A percentile compares a stretch with the other conserved stretches of the same genome.
phyloP scores from a whole-genome alignment of 92 coral and sea anemone genomes.

The Palythoa caribaeorum region DNA sequence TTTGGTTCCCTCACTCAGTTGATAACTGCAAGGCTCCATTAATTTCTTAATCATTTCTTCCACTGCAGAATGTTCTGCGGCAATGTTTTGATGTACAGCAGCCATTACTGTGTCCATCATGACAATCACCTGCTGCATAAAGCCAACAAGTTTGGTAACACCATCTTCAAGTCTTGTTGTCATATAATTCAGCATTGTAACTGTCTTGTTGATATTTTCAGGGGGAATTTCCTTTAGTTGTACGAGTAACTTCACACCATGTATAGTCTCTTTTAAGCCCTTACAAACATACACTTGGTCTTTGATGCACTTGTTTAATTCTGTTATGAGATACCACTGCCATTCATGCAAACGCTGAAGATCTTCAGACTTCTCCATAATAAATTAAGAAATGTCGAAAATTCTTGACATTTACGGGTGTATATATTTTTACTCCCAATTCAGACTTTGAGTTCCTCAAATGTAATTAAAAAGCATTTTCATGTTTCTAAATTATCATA shows the following conservation, averaged over 20 bases:
- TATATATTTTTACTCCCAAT: neutral
- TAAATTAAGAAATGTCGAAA: neutral
- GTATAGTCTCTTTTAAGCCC: slow-evolving; percentile 62
- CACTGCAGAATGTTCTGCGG: slow-evolving; percentile 82
- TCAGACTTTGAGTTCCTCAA: neutral
- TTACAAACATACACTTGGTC: slow-evolving; percentile 70
- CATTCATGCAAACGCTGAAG: slow-evolving; percentile 63
- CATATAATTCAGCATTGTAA: slow-evolving; percentile 74
- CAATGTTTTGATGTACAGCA: slow-evolving; percentile 78
- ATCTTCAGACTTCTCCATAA: slow-evolving; percentile 71
- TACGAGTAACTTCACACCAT: slow-evolving; percentile 57
- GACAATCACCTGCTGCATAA: slow-evolving; percentile 84
- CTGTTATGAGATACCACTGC: slow-evolving; percentile 80
- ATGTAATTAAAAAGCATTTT: neutral
- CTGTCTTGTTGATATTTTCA: slow-evolving; percentile 67
- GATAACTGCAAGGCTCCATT: slow-evolving; percentile 66
- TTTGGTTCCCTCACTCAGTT: slow-evolving; percentile 80
- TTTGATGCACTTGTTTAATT: slow-evolving; percentile 70
- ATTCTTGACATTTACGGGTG: neutral
- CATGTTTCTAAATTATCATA: neutral
- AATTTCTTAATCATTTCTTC: slow-evolving; percentile 86
- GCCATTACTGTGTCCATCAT: slow-evolving; percentile 91
- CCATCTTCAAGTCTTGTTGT: slow-evolving; percentile 81
- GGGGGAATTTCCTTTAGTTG: slow-evolving; percentile 55
- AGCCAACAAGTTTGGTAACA: slow-evolving; percentile 75